Base-by-base conservation (phyloP, 2,797 vertebrate genomes). In the Periophthalmus magnuspinnatus region DNA sequence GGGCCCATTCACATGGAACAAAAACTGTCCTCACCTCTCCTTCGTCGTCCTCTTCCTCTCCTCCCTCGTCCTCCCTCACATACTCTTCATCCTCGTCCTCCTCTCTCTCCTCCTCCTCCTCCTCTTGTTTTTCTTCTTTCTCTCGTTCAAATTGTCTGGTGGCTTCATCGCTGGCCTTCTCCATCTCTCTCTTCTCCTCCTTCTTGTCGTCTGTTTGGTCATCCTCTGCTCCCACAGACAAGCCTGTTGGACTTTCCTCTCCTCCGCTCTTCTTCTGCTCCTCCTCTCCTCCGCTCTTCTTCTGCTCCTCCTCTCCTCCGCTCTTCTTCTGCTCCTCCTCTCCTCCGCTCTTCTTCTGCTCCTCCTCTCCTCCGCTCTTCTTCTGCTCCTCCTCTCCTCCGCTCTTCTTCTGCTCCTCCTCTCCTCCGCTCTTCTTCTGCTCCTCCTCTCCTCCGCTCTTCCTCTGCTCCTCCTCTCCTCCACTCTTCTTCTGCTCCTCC, bases 91-190 rank as follows among this genome's bases (percentile, higher is more conserved):
- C 89, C 28, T 84, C 84, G 5, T 9, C 88, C 1, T 84, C 84
- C 14, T 82, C 85, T 0, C 7, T 21, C 8, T 78, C 89, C 24
- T 84, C 84, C 2, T 79, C 76, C 0, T 84, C 88, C 0, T 81
- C 84, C 0, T 87, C 87, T 5, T 86, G 81, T 0, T 77, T 75
- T 82, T 85, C 88, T 75, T 80, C 81, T 77, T 17, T 87, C 87
- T 91, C 93, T 80, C 86, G 86, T 81, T 91, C 92, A 58, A 95
- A 95, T 92, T 94, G 95, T 38, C 87, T 79, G 0, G 92, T 95
- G 75, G 95, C 93, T 74, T 96, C 93, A 0, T 96, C 93, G 0
- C 94, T 95, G 14, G 93, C 93, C 28, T 95, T 94, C 87, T 96
- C 95, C 79, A 94, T 93, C 91, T 94, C 90, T 22, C 90, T 91